Percentiles rank a stretch among this genome's conserved stretches.
Evolutionary conservation across 2,888 invertebrate genomes (phyloP).

Genomic region (Quadroppia sp.): DNA sequence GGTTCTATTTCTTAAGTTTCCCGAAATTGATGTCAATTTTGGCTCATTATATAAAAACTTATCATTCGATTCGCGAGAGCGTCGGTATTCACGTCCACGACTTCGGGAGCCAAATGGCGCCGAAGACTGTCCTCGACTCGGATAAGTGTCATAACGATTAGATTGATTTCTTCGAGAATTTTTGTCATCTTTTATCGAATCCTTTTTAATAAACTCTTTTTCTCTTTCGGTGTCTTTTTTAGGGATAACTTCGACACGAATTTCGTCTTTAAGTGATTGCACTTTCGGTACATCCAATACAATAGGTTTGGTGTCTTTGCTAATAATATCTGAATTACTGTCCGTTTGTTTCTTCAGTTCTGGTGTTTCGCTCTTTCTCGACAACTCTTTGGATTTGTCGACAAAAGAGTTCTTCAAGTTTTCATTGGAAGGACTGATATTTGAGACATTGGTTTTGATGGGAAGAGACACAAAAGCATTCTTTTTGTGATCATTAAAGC

Average conservation of each 20-base stretch:
- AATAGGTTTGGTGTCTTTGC: neutral
- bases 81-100: neutral
- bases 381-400: neutral
- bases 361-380: neutral
- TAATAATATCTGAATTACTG: neutral
- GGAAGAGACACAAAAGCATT: conserved; percentile 2
- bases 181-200: conserved; percentile 13
- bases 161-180: conserved; percentile 20
- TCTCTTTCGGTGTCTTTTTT: conserved; percentile 43
- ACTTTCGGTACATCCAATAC: neutral
- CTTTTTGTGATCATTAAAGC: conserved; percentile 17
- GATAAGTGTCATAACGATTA: neutral
- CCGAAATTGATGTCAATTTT: neutral
- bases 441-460: neutral
- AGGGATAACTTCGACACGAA: conserved; percentile 47
- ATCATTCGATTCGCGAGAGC: neutral
- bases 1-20: conserved; percentile 1
- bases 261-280: neutral
- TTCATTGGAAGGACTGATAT: neutral
- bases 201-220: neutral
- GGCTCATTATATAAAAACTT: neutral
- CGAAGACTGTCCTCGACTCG: neutral
- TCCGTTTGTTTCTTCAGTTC: neutral
- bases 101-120: neutral
- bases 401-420: neutral